These are phyloP conservation scores for Ophion costatus DNA, from an alignment of 2,888 invertebrate genomes.

Conservation along the genomic window DNA sequence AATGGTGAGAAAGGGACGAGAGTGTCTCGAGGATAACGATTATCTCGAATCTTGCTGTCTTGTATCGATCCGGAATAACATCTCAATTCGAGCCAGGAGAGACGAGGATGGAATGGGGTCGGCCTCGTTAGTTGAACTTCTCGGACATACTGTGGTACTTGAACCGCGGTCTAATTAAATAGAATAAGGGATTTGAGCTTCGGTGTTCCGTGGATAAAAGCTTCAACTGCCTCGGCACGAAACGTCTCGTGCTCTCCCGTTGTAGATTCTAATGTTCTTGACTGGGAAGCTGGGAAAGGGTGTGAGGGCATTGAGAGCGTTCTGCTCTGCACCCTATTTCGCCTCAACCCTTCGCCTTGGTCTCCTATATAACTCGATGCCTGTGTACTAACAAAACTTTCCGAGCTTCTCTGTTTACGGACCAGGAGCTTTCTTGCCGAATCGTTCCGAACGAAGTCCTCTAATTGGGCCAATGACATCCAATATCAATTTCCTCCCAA, in stretches of 20 bases:
- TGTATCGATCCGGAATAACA: constrained; percentile 48
- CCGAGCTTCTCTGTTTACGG: constrained; percentile 2
- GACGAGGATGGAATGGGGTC: constrained; percentile 31
- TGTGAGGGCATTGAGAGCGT: constrained; percentile 33
- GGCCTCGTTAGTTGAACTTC: constrained; percentile 55
- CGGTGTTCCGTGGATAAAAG: constrained; percentile 52
- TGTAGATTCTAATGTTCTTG: constrained; percentile 52
- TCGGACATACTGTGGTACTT: constrained; percentile 53
- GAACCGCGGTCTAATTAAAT: constrained; percentile 62
- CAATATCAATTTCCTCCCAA: background rate
- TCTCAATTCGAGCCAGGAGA: constrained; percentile 34
- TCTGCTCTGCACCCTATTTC: constrained; percentile 27
- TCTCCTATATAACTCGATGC: constrained; percentile 28
- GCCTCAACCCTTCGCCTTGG: constrained; percentile 34
- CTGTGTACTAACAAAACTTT: constrained; percentile 14
- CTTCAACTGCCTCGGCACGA: constrained; percentile 19
- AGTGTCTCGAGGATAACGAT: constrained; percentile 20
- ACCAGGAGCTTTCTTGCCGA: constrained; percentile 11
- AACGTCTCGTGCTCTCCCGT: constrained; percentile 36
- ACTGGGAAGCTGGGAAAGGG: constrained; percentile 34
- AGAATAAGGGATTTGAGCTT: constrained; percentile 65
- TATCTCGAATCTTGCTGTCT: constrained; percentile 8
- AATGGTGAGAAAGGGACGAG: background rate
- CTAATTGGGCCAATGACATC: background rate
- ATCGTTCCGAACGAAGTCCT: constrained; percentile 18